Base-by-base conservation (phyloP, 2,888 invertebrate genomes). In the Scaptomyza tumidula region DNA sequence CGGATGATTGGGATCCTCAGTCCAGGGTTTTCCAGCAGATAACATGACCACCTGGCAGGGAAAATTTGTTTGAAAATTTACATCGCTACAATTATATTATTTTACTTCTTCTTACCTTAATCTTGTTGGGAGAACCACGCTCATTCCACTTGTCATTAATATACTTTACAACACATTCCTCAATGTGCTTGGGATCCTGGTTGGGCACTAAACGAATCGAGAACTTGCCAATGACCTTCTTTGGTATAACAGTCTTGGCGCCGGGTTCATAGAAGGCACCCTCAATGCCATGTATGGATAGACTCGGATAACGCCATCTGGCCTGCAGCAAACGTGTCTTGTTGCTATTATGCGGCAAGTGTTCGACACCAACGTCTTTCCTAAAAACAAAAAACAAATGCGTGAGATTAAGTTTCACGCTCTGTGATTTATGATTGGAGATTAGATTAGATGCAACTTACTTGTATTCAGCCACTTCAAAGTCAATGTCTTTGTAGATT, bases 171-270 rank as follows among this genome's bases (percentile, higher is more conserved):
- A 99, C 98, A 70, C 95, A 94, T 81, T 96, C 93, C 79, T 96
- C 95, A n/a, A 98, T 95, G 83, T 96, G 95, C 4, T 95, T 94
- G 0, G 98, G 98, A 56, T 95, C 94, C 93, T 98, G 98, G 91
- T 99, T 94, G 0, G 99, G 99, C n/a, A 99, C 99, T 80, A 98
- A 95, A 57, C 99, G 95, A 77, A 99, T 96, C 0, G 99, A 99
- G 93, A 99, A 99, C 92, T 99, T 99, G 24, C 99, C 99, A 86
- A 95, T 96, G 0, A 99, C 98, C 92, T 97, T 97, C 48, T 95
- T 94, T 0, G 98, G 98, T 86, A 98, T 99, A 0, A 99, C 98
- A 58, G 99, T 99, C 92, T 99, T 99, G 19, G 96, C 95, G 13
- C 99, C 99, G 0, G 96, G 94, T 75, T 97, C 98, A 91, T 96